Evolutionary conservation across 2,888 invertebrate species (phyloP).

Genomic region (Dasypolia templi): DNA sequence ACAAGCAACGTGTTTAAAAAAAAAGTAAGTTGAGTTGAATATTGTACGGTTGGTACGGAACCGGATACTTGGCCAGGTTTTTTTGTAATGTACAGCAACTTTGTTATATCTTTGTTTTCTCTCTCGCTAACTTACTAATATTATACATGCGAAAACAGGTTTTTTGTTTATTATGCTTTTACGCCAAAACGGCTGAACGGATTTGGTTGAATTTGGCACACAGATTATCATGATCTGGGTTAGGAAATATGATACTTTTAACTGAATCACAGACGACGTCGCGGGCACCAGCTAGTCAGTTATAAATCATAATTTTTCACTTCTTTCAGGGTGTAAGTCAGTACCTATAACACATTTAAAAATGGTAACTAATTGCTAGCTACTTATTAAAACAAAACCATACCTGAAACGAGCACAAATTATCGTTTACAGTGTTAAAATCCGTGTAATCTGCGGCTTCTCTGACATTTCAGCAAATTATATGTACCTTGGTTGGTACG

Average conservation of each 20-base stretch:
- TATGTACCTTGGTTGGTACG: constrained; percentile 34
- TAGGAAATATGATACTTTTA: too few relatives aligned
- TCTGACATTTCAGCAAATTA: constrained; percentile 54
- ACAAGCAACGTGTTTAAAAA: too few relatives aligned
- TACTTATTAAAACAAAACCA: background rate
- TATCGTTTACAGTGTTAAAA: constrained; percentile 18
- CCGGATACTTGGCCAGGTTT: too few relatives aligned
- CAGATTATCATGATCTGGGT: too few relatives aligned
- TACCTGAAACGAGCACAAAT: constrained; percentile 13
- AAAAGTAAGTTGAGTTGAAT: too few relatives aligned
- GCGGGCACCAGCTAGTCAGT: too few relatives aligned
- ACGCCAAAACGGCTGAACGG: too few relatives aligned
- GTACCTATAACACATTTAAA: background rate
- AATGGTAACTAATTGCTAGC: background rate
- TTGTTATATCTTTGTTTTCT: background rate
- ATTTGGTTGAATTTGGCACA: too few relatives aligned
- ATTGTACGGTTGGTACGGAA: too few relatives aligned
- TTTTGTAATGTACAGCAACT: background rate
- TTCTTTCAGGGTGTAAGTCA: background rate
- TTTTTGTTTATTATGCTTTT: too few relatives aligned
- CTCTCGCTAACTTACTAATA: background rate
- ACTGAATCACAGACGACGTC: too few relatives aligned
- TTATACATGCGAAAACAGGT: too few relatives aligned
- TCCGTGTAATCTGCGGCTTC: constrained; percentile 39
- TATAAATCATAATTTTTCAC: background rate